Percentiles rank a stretch among this genome's conserved stretches.
These are phyloP conservation scores for Pteromalus puparum DNA, from an alignment of 1,140 invertebrate genomes.

Conservation along the genomic window DNA sequence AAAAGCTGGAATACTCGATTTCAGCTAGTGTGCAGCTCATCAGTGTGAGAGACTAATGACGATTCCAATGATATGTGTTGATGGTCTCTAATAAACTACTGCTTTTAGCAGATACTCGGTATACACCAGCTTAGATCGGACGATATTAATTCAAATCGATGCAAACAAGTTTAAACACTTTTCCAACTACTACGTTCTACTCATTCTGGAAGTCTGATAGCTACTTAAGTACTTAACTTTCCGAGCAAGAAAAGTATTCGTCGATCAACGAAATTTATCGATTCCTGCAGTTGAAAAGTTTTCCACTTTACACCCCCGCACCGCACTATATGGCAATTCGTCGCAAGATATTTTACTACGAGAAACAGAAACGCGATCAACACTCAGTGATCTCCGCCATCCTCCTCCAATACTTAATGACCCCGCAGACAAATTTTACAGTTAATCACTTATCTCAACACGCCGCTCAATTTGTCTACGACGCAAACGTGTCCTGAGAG, in stretches of 20 bases:
- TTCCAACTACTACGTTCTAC: not conserved
- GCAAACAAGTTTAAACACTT: not conserved
- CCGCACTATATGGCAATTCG: not conserved
- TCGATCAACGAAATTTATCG: not conserved
- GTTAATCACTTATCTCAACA: not conserved
- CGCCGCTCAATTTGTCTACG: not conserved
- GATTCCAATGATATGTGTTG: not conserved
- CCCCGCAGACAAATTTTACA: not conserved
- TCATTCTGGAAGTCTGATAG: not conserved
- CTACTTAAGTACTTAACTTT: not conserved
- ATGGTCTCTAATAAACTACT: not conserved
- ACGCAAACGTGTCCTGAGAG: not conserved
- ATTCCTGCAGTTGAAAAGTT: not conserved
- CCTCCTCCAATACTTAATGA: not conserved
- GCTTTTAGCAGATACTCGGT: not conserved
- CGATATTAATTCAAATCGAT: not conserved
- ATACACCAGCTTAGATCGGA: not conserved
- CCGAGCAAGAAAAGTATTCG: not conserved
- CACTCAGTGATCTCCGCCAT: too few species aligned
- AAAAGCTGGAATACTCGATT: not conserved
- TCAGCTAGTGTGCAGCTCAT: not conserved
- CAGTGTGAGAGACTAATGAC: not conserved
- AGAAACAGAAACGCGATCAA: not conserved
- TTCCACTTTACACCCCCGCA: not conserved
- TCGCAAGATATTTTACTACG: not conserved